Evolutionary conservation across 2,113 vertebrate species (phyloP), one percentile per base, ranked within the genome.

Genomic region (Anhinga rufa): DNA sequence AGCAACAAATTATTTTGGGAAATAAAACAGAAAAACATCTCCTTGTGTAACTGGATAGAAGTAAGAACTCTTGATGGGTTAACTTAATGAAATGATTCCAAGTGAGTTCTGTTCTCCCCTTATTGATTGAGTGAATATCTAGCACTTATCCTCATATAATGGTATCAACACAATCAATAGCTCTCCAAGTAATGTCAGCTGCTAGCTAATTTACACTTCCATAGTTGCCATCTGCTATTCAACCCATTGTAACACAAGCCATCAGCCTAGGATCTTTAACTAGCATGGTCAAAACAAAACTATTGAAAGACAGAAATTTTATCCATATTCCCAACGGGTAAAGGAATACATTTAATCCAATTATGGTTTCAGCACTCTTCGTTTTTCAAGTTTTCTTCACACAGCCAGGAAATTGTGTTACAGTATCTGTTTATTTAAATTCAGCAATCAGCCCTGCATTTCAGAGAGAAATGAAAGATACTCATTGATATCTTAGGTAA

Each of bases 151-250:
- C 46, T 55, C 81, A 48, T 61, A 58, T 28, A 93, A 69, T 4
- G 83, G 77, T 74, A 88, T 18, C 92, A 89, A 80, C 94, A 84
- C 86, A 83, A 91, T 54, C 76, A 62, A 16, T 61, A 72, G 72
- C 87, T 91, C 64, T 88, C 84, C 93, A 90, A 93, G 82, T 24
- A 32, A 36, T 34, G 75, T 94, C 97, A 96, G 93, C 96, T 95
- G 93, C 95, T 88, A n/a, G 79, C 91, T 95, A 60, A 96, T 94
- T 97, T 95, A 92, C 95, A 96, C 92, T 94, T 94, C 92, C 95
- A 93, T 38, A 49, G 78, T 14, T 96, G 94, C 97, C 97, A 97
- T 96, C 97, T 97, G 96, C 95, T 76, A 10, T 78, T 66, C 68
- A 89, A 62, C 68, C 87, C 80, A 54, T 82, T 88, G 92, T 57